phyloP scores from a whole-genome alignment of 2,797 vertebrate species.

The Microhierax caerulescens region DNA sequence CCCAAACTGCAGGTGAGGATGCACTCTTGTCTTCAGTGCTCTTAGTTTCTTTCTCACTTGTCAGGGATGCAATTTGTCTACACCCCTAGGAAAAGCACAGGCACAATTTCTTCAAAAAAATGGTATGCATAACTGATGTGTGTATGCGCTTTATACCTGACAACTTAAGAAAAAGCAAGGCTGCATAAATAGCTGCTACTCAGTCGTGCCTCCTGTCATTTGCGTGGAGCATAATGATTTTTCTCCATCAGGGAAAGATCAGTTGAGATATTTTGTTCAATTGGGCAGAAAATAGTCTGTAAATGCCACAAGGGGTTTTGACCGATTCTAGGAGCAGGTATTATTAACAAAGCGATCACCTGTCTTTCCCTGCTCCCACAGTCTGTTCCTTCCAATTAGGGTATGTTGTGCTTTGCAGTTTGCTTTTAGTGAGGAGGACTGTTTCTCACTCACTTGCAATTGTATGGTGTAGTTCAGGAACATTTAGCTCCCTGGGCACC shows the following conservation, averaged over 20 bases:
- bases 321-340: not conserved
- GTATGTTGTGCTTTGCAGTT: not conserved
- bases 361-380: not conserved
- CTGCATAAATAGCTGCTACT: not conserved
- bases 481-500: not conserved
- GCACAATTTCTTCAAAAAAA: not conserved
- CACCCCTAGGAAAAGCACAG: not conserved
- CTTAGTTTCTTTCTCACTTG: not conserved
- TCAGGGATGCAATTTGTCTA: not conserved
- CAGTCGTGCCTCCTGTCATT: not conserved
- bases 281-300: not conserved
- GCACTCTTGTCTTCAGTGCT: not conserved
- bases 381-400: not conserved
- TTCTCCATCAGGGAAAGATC: not conserved
- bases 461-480: not conserved
- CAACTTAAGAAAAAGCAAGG: not conserved
- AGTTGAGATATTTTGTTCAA: not conserved
- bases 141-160: not conserved
- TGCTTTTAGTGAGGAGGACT: not conserved
- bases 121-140: not conserved
- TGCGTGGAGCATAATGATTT: not conserved
- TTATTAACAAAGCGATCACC: not conserved
- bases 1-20: not conserved
- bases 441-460: not conserved
- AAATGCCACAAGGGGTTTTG: not conserved